Evolutionary conservation across 2,888 invertebrate species (phyloP), one percentile per base, ranked within the genome.

Genomic region (Athalia circularis): DNA sequence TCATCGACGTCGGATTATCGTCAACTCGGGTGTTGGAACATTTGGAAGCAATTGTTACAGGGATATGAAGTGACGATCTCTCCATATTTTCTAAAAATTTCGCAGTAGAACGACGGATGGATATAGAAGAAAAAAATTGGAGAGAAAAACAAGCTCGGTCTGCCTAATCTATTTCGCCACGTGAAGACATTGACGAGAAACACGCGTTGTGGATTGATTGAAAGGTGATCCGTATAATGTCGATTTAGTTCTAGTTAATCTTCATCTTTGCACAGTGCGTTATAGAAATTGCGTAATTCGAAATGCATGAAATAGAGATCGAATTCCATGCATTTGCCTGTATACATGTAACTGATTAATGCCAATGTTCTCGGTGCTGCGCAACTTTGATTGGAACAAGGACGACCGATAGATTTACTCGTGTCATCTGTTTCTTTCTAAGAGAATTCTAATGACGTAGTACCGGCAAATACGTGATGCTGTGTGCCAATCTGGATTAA

Each of bases 371-470:
- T 29, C 29, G 29, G 2, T 29, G 29, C 52, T 75, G 64, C 52
- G 64, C 62, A 64, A 48, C 6, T 11, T 64, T 62, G 75, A 75
- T 75, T 61, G 75, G 75, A 75, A 75, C 75, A 75, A 75, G 75
- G 75, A 75, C 75, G 75, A 64, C 52, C 75, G 75, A 75, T 75
- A 75, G 75, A 75, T 75, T 64, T 43, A 75, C 75, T 62, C 52
- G 62, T 75, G 62, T 62, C 75, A 75, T 61, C 75, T 6, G 62
- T 62, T 62, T 75, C 62, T 75, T 50, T 64, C 62, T 47, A 61
- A 72, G 72, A 47, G 59, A 57, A 72, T 72, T 59, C 45, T 7
- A 47, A 72, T 15, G 47, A 72, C 59, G 15, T 8, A 67, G 29
- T 67, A 52, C 48, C 48, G 5, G 6, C 48, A 3, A 47, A 65